Conservation (phyloP, 1,140 invertebrate species). For the Bacillus rossius region DNA sequence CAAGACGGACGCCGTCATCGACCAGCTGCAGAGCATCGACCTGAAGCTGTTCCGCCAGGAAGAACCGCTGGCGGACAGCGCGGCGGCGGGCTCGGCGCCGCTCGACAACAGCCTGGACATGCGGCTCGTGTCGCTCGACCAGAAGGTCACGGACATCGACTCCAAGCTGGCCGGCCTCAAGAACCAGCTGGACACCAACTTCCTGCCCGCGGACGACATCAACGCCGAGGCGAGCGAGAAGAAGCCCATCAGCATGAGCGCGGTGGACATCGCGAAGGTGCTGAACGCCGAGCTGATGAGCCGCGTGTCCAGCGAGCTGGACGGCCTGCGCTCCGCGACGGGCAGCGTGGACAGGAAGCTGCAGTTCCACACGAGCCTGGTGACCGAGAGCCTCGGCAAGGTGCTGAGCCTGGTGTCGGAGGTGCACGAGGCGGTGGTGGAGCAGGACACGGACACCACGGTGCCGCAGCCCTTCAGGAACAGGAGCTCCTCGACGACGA, state of each 20-base stretch:
- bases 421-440: slow-evolving; percentile 72
- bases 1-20: slow-evolving; percentile 74
- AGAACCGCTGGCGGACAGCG: slow-evolving; percentile 24
- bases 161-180: slow-evolving; percentile 68
- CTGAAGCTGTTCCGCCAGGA: slow-evolving; percentile 59
- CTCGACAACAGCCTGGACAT: slow-evolving; percentile 47
- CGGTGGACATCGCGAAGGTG: slow-evolving; percentile 63
- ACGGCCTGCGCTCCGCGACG: slow-evolving; percentile 65
- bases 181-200: slow-evolving; percentile 75
- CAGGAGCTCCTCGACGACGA: slow-evolving; percentile 47
- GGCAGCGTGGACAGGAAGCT: slow-evolving; percentile 72
- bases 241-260: slow-evolving; percentile 63
- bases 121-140: slow-evolving; percentile 61
- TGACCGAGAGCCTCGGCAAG: slow-evolving; percentile 71
- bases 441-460: slow-evolving; percentile 33
- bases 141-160: slow-evolving; percentile 76
- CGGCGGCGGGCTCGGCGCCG: slow-evolving; percentile 25
- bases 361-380: slow-evolving; percentile 77
- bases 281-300: slow-evolving; percentile 69
- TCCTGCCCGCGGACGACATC: slow-evolving; percentile 69
- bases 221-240: slow-evolving; percentile 81
- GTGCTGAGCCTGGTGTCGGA: slow-evolving; percentile 70
- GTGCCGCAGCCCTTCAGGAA: slow-evolving; percentile 34
- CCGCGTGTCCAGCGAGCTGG: slow-evolving; percentile 65
- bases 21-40: slow-evolving; percentile 64